phyloP scores from a whole-genome alignment of 2,797 vertebrate genomes.

The Aselliscus stoliczkanus region DNA sequence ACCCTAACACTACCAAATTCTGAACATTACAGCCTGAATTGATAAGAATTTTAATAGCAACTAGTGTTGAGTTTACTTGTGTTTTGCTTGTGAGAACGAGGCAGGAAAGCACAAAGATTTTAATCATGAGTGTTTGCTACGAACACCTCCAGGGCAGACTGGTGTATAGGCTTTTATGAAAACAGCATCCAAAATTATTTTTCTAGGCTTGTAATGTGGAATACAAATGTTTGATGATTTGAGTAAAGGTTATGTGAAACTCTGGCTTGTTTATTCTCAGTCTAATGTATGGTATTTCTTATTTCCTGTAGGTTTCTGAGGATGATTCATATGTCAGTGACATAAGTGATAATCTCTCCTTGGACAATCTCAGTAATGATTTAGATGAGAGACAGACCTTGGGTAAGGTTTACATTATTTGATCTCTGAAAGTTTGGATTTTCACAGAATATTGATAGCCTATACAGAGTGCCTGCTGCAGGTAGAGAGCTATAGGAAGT shows the following conservation, averaged over 20 bases:
- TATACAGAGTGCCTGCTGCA: background rate
- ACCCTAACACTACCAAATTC: background rate
- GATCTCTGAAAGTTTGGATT: background rate
- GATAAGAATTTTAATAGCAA: slow-evolving; percentile 7
- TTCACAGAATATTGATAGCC: background rate
- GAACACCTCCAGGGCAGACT: background rate
- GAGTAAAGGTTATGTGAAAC: background rate
- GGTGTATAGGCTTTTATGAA: background rate
- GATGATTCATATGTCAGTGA: slow-evolving; percentile 98
- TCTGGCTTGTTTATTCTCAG: background rate
- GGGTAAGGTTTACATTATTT: slow-evolving; percentile 74
- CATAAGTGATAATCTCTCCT: slow-evolving; percentile 95
- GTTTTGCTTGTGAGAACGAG: background rate
- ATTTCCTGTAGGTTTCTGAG: slow-evolving; percentile 88
- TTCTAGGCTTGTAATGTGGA: background rate
- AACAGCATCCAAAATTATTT: background rate
- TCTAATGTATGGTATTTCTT: slow-evolving; percentile 53
- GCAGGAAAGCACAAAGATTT: background rate
- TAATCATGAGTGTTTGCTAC: background rate
- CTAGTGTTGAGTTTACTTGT: background rate
- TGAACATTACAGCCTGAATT: background rate
- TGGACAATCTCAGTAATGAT: slow-evolving; percentile 94
- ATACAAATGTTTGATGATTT: background rate
- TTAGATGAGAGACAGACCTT: slow-evolving; percentile 87
- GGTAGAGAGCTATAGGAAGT: background rate